These are phyloP conservation scores for Hucho hucho DNA, from an alignment of 2,113 vertebrate genomes.

Conservation along the genomic window DNA sequence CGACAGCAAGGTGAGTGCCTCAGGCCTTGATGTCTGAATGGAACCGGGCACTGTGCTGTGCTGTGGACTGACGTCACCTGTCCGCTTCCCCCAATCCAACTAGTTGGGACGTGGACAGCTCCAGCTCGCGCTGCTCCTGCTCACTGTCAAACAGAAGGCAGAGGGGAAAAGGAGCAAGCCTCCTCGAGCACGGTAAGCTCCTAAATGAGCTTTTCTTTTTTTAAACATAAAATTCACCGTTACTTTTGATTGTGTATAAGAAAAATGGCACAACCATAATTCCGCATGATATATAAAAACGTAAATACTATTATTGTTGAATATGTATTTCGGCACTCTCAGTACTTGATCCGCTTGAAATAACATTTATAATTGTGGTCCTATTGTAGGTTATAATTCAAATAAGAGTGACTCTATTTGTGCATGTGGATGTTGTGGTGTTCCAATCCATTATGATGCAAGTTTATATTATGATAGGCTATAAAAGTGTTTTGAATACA, in stretches of 20 bases:
- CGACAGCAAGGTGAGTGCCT: too few relatives aligned
- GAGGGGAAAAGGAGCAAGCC: neutral
- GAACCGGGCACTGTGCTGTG: too few relatives aligned
- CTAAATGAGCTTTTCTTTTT: neutral
- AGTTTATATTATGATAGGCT: too few relatives aligned
- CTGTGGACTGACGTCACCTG: neutral
- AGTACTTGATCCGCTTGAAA: too few relatives aligned
- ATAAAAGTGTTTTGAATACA: neutral
- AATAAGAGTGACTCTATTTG: neutral
- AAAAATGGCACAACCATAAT: neutral
- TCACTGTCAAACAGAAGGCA: constrained; percentile 2
- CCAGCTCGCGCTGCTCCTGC: neutral
- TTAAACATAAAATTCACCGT: too few relatives aligned
- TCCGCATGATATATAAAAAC: neutral
- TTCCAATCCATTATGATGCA: neutral
- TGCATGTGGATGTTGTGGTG: neutral
- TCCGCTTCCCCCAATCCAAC: neutral
- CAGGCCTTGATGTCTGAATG: too few relatives aligned
- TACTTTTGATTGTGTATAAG: neutral
- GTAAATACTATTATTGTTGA: too few relatives aligned
- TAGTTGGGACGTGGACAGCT: neutral
- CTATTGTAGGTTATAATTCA: too few relatives aligned
- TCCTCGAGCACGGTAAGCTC: neutral
- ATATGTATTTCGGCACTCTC: too few relatives aligned
- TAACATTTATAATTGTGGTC: too few relatives aligned